Base-by-base conservation (phyloP, 2,113 vertebrate genomes). In the human region DNA sequence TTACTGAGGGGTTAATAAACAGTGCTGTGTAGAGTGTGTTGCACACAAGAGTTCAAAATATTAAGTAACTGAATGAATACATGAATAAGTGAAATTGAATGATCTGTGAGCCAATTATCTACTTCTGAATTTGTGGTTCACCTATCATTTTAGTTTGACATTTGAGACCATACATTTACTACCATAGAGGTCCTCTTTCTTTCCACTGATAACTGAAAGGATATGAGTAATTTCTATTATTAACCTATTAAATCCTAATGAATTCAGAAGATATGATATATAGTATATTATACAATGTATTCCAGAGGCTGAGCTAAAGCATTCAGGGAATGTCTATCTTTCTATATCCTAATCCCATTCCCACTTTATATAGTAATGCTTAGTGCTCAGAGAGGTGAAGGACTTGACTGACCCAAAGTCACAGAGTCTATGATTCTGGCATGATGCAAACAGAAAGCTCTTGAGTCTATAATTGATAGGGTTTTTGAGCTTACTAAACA, bases 81-180 rank as follows among this genome's bases (percentile, higher is more conserved):
- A 82, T 68, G 40, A 75, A 96, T 86, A 93, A 80, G 78, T 90
- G 5, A 79, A 89, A 10, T 52, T 82, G 57, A 95, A 72, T 89
- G 84, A 66, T 81, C 70, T 94, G 6, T 84, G 35, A 89, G 25
- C 82, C 18, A 89, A 61, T 23, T 93, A 79, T 23, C 12, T 72
- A 8, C 40, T 91, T 85, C 57, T 78, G 57, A 90, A 89, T 82
- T 80, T 48, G 12, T 85, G n/a, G 13, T 1, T 90, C 12, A 89
- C 70, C 32, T 81, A n/a, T 66, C 32, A 61, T 73, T 93, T 94
- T 55, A 7, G 25, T 68, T 72, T 90, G 4, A 85, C 8, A 38
- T 85, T 87, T 90, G 5, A 10, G 40, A 32, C 5, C 35, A 73
- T 83, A 16, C 75, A 68, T 72, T 78, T 87, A 73, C 4, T 66